phyloP scores from a whole-genome alignment of 2,888 invertebrate species.

The Heliothis peltigera region DNA sequence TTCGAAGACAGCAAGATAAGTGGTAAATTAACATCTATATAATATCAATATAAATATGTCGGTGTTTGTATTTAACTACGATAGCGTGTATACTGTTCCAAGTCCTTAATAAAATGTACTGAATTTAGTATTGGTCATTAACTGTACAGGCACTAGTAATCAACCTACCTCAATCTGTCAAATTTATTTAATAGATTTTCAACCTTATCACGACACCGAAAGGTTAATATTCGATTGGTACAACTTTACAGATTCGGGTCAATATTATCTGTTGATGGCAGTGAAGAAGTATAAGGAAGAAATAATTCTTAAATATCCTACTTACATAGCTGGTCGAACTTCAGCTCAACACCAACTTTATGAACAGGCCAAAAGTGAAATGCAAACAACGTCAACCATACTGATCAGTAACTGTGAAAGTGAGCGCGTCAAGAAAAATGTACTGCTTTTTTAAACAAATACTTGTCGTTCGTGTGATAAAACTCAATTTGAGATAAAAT shows the following conservation, averaged over 20 bases:
- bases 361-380: conserved; percentile 35
- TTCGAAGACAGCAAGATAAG: conserved; percentile 68
- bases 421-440: background rate
- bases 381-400: conserved; percentile 1
- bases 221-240: no score
- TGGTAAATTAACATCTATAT: conserved; percentile 67
- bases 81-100: conserved; percentile 66
- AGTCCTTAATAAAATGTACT: conserved; percentile 62
- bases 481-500: conserved; percentile 42
- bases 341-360: conserved; percentile 3
- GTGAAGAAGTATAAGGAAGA: conserved; percentile 5
- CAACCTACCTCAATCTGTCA: no score
- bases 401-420: conserved; percentile 20
- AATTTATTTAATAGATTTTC: no score
- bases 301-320: background rate
- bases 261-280: no score
- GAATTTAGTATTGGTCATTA: conserved; percentile 54
- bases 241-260: no score
- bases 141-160: conserved; percentile 5
- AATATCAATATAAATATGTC: conserved; percentile 52
- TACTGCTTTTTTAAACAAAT: conserved; percentile 13
- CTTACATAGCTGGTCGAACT: background rate
- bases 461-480: conserved; percentile 39
- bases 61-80: conserved; percentile 62
- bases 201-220: no score